These are phyloP conservation scores for Petrolisthes cinctipes DNA, from an alignment of 2,888 invertebrate species.

Conservation along the genomic window DNA sequence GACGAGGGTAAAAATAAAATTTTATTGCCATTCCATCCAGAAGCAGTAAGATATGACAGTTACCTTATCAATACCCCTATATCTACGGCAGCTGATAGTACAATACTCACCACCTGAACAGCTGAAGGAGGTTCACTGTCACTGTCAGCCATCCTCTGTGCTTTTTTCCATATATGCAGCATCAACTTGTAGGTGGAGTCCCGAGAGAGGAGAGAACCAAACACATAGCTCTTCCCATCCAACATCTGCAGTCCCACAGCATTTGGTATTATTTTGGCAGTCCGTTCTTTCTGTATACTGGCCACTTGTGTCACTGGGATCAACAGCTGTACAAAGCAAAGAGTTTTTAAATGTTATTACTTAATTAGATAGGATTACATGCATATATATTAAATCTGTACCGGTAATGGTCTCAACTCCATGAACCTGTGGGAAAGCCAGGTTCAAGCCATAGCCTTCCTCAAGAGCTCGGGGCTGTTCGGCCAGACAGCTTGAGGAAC, in stretches of 20 bases:
- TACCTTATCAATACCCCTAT: too few species aligned
- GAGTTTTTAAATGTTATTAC: not conserved
- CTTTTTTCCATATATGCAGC: slow-evolving; percentile 81
- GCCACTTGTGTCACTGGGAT: slow-evolving; percentile 89
- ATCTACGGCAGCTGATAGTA: not conserved
- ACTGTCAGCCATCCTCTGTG: slow-evolving; percentile 53
- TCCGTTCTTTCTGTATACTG: slow-evolving; percentile 91
- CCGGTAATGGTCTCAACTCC: too few species aligned
- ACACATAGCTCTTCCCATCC: slow-evolving; percentile 73
- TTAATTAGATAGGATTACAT: not conserved
- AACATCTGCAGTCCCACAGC: slow-evolving; percentile 82
- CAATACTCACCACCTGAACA: slow-evolving; percentile 51
- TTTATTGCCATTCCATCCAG: too few species aligned
- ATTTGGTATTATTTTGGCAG: slow-evolving; percentile 93
- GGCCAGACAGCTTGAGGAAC: too few species aligned
- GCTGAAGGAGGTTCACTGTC: slow-evolving; percentile 56
- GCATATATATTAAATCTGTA: not conserved
- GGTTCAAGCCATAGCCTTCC: too few species aligned
- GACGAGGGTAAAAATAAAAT: too few species aligned
- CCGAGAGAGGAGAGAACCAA: slow-evolving; percentile 89
- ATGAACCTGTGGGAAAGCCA: not conserved
- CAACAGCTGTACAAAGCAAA: slow-evolving; percentile 76
- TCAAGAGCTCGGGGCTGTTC: too few species aligned
- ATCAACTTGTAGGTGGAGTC: slow-evolving; percentile 90
- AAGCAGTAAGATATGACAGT: too few species aligned